phyloP scores from a whole-genome alignment of 2,113 vertebrate genomes.

The Rhabdomys dilectus region DNA sequence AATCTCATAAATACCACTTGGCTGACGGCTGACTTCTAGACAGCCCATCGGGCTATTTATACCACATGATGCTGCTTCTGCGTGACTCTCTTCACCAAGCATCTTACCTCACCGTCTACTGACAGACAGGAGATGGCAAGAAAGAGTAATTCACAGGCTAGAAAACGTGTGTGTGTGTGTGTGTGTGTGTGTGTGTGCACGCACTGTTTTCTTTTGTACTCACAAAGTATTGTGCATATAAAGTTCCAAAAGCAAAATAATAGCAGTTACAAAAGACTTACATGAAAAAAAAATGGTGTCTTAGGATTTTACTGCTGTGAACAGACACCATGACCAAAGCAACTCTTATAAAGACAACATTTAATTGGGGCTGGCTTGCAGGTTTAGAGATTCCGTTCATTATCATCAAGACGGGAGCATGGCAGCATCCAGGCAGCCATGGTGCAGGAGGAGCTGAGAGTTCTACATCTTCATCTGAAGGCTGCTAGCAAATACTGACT shows the following conservation, averaged over 20 bases:
- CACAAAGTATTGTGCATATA: not conserved
- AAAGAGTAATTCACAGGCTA: not conserved
- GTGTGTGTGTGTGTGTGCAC: too few species aligned
- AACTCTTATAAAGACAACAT: too few species aligned
- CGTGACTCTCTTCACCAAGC: not conserved
- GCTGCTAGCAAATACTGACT: too few species aligned
- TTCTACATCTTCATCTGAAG: too few species aligned
- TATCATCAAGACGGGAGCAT: too few species aligned
- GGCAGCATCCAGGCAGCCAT: too few species aligned
- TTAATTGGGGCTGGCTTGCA: too few species aligned
- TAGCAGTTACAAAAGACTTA: not conserved
- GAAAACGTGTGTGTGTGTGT: not conserved
- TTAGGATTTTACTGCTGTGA: too few species aligned
- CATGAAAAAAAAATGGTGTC: not conserved
- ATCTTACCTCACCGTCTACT: not conserved
- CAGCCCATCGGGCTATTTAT: conserved; percentile 62
- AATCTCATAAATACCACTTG: conserved; percentile 51
- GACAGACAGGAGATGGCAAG: not conserved
- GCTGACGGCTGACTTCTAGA: conserved; percentile 58
- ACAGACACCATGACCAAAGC: too few species aligned
- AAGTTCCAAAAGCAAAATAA: not conserved
- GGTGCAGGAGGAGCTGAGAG: too few species aligned
- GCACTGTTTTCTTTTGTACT: too few species aligned
- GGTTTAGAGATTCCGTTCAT: too few species aligned
- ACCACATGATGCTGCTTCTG: not conserved